Evolutionary conservation across 2,888 invertebrate species (phyloP), one percentile per base, ranked within the genome.

Genomic region (Phorcus lineatus): DNA sequence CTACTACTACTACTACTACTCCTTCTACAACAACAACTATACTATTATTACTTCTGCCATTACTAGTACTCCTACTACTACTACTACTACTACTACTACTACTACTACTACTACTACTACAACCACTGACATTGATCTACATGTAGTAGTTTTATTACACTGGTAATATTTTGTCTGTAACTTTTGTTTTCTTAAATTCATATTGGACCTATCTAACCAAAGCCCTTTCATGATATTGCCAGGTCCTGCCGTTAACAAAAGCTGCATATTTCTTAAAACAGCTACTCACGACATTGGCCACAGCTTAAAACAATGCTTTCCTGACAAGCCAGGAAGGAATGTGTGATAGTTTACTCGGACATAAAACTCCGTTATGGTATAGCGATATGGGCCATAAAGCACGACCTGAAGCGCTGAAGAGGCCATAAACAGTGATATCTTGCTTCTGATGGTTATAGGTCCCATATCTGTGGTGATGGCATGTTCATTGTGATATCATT

Each of bases 251-350:
- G 7, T 7, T 36, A 36, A 36, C 36, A 4, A 7, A 36, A 36
- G 2, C 36, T 36, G n/a, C n/a, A 36, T 2, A 7, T 36, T 36
- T 7, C 7, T 36, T 4, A 36, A 36, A 36, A 36, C 74, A 87
- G 78, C 80, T 83, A 31, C 81, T 82, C 55, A 80, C 88, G n/a
- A 84, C 85, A 22, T 77, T 84, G 52, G 88, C 86, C 19, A 83
- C 83, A 57, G 88, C 75, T 88, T 47, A 47, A 13, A 47, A 47
- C 47, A 47, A 47, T 47, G 6, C 13, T 47, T 1, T 6, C 13
- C 11, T 47, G 47, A 47, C 47, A 47, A 6, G 88, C 40, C 70
- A 75, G 16, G 80, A 80, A 22, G 87, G 87, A 0, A 80, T 78
- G 11, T 88, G 88, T 86, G 24, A 76, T 82, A 9, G 28, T 47